Conservation (phyloP, 2,888 invertebrate genomes). For the Pachydiplax longipennis region DNA sequence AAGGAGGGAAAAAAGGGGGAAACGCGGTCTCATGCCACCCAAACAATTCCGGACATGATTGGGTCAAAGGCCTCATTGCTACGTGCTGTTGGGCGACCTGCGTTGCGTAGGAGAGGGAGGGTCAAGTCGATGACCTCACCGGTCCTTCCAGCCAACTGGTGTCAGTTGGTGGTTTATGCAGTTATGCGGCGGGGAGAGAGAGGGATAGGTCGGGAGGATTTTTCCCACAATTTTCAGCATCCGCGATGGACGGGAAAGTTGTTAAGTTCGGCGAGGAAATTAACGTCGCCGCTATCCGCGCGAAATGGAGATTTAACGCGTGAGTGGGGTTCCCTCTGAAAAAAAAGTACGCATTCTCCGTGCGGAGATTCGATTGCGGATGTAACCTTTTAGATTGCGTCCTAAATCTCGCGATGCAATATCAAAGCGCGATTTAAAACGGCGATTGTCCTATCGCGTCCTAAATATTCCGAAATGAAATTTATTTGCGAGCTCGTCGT, state of each 20-base stretch:
- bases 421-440: too few species aligned
- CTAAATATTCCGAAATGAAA: too few species aligned
- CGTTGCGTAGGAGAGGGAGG: constrained; percentile 1
- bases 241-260: not conserved
- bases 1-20: not conserved
- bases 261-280: not conserved
- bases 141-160: constrained; percentile 40
- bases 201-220: not conserved
- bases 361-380: too few species aligned
- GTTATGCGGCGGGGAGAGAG: not conserved
- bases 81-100: constrained; percentile 33
- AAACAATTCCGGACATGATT: constrained; percentile 43
- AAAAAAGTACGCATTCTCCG: too few species aligned
- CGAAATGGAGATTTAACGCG: too few species aligned
- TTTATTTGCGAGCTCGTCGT: too few species aligned
- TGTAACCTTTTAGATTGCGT: too few species aligned
- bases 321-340: too few species aligned
- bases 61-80: constrained; percentile 40
- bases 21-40: not conserved
- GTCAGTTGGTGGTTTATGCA: constrained; percentile 27
- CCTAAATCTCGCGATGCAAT: too few species aligned
- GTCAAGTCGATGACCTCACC: constrained; percentile 40
- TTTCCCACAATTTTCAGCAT: not conserved
- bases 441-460: too few species aligned
- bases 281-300: too few species aligned